Conservation (phyloP, 1,140 invertebrate species). For the Ooceraea biroi region DNA sequence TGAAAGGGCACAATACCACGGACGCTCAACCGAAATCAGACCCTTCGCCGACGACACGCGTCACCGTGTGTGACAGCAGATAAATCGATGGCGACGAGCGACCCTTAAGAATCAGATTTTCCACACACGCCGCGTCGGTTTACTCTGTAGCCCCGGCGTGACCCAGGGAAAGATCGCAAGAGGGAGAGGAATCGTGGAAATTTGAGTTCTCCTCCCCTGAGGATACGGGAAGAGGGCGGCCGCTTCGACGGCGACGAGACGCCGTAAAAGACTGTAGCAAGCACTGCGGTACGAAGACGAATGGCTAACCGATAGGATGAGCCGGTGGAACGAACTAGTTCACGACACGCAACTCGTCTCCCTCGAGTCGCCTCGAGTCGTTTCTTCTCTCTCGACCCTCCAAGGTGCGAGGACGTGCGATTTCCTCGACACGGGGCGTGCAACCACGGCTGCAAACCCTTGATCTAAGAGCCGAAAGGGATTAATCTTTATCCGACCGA, state of each 20-base stretch:
- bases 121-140: slow-evolving; percentile 26
- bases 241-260: slow-evolving; percentile 44
- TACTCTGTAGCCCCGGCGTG: background rate
- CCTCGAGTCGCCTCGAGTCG: slow-evolving; percentile 33
- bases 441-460: slow-evolving; percentile 27
- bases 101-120: slow-evolving; percentile 68
- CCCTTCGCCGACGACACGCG: background rate
- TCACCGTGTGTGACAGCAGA: background rate
- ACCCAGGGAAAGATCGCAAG: background rate
- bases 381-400: slow-evolving; percentile 25
- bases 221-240: slow-evolving; percentile 44
- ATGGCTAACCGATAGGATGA: slow-evolving; percentile 76
- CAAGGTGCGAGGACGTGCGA: slow-evolving; percentile 16
- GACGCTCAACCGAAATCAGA: slow-evolving; percentile 41
- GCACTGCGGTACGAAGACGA: slow-evolving; percentile 63
- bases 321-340: slow-evolving; percentile 71
- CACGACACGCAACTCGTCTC: slow-evolving; percentile 66
- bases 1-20: slow-evolving; percentile 32
- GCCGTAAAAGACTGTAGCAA: slow-evolving; percentile 53
- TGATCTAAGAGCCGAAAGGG: slow-evolving; percentile 4
- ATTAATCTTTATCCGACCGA: slow-evolving; percentile 10
- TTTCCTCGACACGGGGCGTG: slow-evolving; percentile 19
- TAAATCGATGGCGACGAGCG: slow-evolving; percentile 31
- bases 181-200: slow-evolving; percentile 50
- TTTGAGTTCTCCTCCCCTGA: slow-evolving; percentile 54